A percentile compares a stretch with the other conserved stretches of the same genome.
phyloP scores from a whole-genome alignment of 1,140 invertebrate genomes.

The Aleiodes sp. region DNA sequence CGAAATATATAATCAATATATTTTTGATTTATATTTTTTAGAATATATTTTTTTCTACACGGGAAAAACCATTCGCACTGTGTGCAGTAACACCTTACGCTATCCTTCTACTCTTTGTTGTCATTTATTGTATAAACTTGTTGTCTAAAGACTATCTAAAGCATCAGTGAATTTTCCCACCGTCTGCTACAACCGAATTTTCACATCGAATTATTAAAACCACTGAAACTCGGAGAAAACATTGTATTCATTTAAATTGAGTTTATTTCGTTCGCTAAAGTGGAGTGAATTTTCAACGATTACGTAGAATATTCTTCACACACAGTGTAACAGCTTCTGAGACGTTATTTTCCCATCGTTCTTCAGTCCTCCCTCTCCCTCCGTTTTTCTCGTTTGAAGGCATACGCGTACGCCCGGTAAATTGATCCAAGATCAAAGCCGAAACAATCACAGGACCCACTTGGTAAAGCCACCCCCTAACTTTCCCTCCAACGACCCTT shows the following conservation, averaged over 20 bases:
- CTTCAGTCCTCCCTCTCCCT: neutral
- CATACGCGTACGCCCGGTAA: constrained; percentile 61
- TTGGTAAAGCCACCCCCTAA: constrained; percentile 38
- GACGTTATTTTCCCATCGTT: neutral
- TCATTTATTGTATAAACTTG: neutral
- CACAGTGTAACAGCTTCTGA: neutral
- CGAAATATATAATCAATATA: too few species aligned
- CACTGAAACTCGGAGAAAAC: too few species aligned
- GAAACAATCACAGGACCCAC: constrained; percentile 65
- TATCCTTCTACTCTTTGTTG: neutral
- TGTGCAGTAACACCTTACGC: neutral
- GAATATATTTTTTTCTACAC: too few species aligned
- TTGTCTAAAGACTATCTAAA: neutral
- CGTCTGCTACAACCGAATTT: too few species aligned
- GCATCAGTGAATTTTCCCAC: too few species aligned
- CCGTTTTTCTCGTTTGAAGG: neutral
- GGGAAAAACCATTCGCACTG: neutral
- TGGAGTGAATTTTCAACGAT: neutral
- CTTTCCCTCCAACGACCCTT: too few species aligned
- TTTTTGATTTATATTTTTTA: too few species aligned
- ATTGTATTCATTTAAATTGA: too few species aligned
- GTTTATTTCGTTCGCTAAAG: neutral
- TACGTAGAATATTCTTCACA: neutral
- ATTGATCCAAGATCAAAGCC: constrained; percentile 67
- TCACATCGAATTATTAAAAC: too few species aligned